Evolutionary conservation across 2,888 invertebrate species (phyloP).

Genomic region (Byasa hedistus): DNA sequence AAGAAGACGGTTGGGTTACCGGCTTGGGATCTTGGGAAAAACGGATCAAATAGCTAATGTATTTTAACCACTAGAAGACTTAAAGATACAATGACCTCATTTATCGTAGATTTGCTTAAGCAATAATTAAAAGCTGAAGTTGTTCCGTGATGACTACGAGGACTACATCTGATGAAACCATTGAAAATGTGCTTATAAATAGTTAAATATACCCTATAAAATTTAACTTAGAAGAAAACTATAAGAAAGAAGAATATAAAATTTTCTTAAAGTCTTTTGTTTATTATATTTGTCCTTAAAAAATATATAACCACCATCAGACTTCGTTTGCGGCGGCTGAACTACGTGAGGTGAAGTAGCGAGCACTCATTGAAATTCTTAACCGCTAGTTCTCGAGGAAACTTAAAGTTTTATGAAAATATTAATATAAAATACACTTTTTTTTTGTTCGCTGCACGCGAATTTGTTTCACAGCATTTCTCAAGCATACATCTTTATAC

Average conservation of each 20-base stretch:
- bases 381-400: slow-evolving; percentile 13
- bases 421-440: slow-evolving; percentile 17
- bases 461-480: neutral
- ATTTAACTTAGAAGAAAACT: no score
- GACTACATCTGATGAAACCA: no score
- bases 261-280: neutral
- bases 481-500: neutral
- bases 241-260: neutral
- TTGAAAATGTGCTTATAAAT: no score
- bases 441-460: slow-evolving; percentile 7
- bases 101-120: no score
- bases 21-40: no score
- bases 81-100: no score
- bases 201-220: no score
- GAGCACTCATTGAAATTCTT: slow-evolving; percentile 23
- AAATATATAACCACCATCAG: slow-evolving; percentile 4
- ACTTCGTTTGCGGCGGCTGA: slow-evolving; percentile 16
- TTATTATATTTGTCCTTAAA: neutral
- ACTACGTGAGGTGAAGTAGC: slow-evolving; percentile 16
- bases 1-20: no score
- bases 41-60: no score
- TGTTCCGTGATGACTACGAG: no score
- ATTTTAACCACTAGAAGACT: no score
- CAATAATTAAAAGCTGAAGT: no score
- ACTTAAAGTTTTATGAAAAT: slow-evolving; percentile 24